phyloP scores from a whole-genome alignment of 2,888 invertebrate species.

The Callyntrura guangdongensis region DNA sequence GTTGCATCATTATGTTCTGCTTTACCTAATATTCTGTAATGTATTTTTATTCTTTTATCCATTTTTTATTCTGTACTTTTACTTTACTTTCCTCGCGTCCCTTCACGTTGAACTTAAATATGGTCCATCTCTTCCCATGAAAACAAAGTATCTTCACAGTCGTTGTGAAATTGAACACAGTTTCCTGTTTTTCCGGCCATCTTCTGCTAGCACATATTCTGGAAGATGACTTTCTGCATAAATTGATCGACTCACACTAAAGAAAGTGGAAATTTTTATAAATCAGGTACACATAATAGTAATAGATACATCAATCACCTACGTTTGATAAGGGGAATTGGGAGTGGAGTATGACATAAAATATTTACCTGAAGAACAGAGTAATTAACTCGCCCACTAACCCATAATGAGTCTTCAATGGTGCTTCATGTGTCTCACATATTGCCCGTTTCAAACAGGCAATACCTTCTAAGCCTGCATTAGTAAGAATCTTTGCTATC shows the following conservation, averaged over 20 bases:
- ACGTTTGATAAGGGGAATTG: too few species aligned
- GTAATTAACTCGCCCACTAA: conserved; percentile 75
- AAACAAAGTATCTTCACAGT: conserved; percentile 68
- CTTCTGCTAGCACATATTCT: conserved; percentile 73
- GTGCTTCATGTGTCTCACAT: conserved; percentile 80
- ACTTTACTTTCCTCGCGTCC: too few species aligned
- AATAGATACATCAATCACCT: too few species aligned
- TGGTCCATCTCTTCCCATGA: conserved; percentile 53
- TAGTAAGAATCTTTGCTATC: conserved; percentile 75
- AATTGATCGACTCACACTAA: conserved; percentile 71
- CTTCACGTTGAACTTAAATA: too few species aligned
- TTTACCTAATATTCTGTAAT: neutral
- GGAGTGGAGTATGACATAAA: too few species aligned
- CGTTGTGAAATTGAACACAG: conserved; percentile 58
- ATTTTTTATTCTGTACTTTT: too few species aligned
- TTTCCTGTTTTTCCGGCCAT: conserved; percentile 69
- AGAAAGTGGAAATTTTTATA: too few species aligned
- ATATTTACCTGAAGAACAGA: conserved; percentile 77
- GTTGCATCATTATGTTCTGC: too few species aligned
- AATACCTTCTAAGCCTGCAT: conserved; percentile 76
- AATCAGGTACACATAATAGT: too few species aligned
- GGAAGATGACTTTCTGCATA: conserved; percentile 75
- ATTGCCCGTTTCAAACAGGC: conserved; percentile 77
- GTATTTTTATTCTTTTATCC: too few species aligned
- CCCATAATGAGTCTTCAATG: conserved; percentile 72